Base-by-base conservation (phyloP, 2,797 vertebrate genomes). In the Lepilemur septentrionalis region DNA sequence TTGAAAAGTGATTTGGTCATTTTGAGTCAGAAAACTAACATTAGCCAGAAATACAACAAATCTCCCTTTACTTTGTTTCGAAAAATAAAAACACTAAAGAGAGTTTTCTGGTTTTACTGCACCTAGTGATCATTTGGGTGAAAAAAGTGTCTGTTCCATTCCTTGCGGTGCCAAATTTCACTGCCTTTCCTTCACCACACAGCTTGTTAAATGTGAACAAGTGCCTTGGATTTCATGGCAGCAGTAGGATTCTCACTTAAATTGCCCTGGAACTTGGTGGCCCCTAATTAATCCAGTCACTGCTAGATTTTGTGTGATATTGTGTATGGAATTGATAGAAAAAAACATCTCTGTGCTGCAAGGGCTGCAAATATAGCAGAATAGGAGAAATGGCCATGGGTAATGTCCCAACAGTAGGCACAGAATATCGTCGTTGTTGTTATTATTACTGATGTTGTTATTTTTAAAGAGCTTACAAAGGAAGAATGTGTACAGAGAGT, bases 311-410 rank as follows among this genome's bases (percentile, higher is more conserved):
- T 96, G 95, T 95, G 90, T 96, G 87, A 89, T 92, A 59, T 80
- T 96, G 52, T 93, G 97, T 96, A 73, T 30, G 55, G 63, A 97
- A 92, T 81, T 96, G 96, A 94, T 76, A 63, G 10, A 61, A 93
- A 48, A 95, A 65, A 95, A 13, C 52, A 94, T 97, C 95, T 92
- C 57, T 73, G 90, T 95, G 93, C 61, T 95, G 78, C 86, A 97
- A 95, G 14, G 81, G 50, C 97, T 97, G 61, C n/a, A 87, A 97
- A 22, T 69, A 96, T 87, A 98, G 94, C 92, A 96, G 98, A 98
- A 96, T n/a, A 95, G 93, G 70, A 98, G 82, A 97, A 61, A 67
- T 0, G 52, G 15, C 22, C 46, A 38, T 43, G 17, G 80, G 46
- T 79, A 84, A 72, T 50, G n/a, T 81, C 10, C 59, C 46, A 46